These are phyloP conservation scores for Thermophis baileyi DNA, from an alignment of 2,113 vertebrate species.

Conservation along the genomic window DNA sequence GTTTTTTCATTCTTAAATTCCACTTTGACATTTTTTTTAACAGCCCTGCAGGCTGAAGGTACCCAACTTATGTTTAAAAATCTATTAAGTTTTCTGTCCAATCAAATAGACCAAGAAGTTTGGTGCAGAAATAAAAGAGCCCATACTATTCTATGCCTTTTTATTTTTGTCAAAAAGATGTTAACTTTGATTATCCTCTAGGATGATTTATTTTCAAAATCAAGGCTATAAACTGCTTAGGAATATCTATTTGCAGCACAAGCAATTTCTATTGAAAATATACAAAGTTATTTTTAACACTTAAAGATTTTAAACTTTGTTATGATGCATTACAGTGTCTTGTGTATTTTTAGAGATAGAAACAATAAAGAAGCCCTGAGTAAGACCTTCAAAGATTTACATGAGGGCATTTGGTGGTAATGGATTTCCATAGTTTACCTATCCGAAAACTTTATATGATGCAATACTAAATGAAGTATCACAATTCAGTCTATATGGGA, in stretches of 20 bases:
- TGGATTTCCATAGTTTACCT: background rate
- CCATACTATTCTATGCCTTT: background rate
- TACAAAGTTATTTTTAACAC: background rate
- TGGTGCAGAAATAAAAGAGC: background rate
- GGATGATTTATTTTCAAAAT: slow-evolving; percentile 19
- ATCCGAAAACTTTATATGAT: background rate
- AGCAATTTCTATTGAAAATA: slow-evolving; percentile 29
- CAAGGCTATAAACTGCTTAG: slow-evolving; percentile 44
- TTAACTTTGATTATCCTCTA: slow-evolving; percentile 7
- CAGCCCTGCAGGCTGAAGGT: background rate
- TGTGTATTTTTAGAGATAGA: background rate
- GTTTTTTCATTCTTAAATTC: background rate
- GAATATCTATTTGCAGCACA: slow-evolving; percentile 31
- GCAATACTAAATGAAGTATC: background rate
- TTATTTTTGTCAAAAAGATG: slow-evolving; percentile 8
- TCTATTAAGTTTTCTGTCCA: background rate
- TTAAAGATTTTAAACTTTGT: slow-evolving; percentile 12
- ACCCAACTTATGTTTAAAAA: background rate
- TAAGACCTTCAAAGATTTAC: background rate
- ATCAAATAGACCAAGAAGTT: background rate
- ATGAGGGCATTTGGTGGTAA: background rate
- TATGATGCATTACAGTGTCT: background rate
- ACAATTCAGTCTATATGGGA: background rate
- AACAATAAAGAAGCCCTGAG: background rate
- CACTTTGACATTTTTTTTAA: background rate